A percentile compares a stretch with the other conserved stretches of the same genome.
Conservation (phyloP, 2,113 vertebrate genomes). For the Chauna torquata region DNA sequence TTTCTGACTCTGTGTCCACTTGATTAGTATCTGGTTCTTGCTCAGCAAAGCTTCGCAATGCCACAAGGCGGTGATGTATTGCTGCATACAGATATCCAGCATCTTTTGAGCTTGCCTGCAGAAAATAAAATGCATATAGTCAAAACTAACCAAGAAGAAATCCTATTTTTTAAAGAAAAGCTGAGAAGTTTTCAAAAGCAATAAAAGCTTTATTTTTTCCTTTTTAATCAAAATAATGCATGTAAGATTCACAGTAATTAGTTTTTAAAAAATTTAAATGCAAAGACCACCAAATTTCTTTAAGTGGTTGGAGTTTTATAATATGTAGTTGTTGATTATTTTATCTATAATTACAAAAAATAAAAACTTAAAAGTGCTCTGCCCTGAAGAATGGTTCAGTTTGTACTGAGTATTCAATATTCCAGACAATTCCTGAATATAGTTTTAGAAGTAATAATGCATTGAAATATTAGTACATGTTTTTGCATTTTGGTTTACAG, state of each 20-base stretch:
- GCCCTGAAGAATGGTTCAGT: neutral
- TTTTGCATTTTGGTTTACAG: neutral
- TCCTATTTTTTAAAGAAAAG: neutral
- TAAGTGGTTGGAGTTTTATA: neutral
- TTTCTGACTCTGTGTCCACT: slow-evolving; percentile 40
- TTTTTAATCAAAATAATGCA: neutral
- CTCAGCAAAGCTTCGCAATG: slow-evolving; percentile 65
- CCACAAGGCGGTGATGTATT: slow-evolving; percentile 85
- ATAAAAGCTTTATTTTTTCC: neutral
- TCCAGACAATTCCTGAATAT: neutral
- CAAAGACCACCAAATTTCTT: neutral
- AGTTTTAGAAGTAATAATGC: neutral
- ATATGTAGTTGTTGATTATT: neutral
- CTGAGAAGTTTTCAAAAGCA: neutral
- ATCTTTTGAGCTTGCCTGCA: slow-evolving; percentile 81
- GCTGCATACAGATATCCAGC: slow-evolving; percentile 75
- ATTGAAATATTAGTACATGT: neutral
- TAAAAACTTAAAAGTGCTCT: neutral
- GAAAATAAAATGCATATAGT: neutral
- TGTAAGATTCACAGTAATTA: neutral
- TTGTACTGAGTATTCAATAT: neutral
- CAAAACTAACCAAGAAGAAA: neutral
- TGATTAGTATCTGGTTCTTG: slow-evolving; percentile 33
- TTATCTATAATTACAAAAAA: neutral
- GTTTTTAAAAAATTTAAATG: neutral